Conservation (phyloP, 2,888 invertebrate species). For the Boloria selene region DNA sequence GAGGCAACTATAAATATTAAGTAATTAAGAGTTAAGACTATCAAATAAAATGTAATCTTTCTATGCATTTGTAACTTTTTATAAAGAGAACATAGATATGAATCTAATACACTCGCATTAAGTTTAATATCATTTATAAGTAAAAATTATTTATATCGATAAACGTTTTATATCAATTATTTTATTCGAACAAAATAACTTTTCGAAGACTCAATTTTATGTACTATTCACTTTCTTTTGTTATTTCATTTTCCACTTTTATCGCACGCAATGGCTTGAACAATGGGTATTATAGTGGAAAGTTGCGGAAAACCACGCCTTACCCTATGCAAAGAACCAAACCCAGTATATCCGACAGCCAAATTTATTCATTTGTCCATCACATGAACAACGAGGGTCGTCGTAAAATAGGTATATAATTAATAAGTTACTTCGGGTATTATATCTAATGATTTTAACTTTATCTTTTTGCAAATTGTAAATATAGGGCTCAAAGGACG, state of each 20-base stretch:
- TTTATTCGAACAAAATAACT: too few species aligned
- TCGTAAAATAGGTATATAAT: not conserved
- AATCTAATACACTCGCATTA: not conserved
- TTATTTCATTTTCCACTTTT: too few species aligned
- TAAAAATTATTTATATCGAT: too few species aligned
- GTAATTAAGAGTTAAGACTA: constrained; percentile 18
- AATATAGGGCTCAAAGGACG: constrained; percentile 7
- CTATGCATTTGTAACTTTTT: constrained; percentile 9
- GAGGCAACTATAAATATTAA: constrained; percentile 14
- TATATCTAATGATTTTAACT: constrained; percentile 18
- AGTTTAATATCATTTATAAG: too few species aligned
- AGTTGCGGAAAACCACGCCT: too few species aligned
- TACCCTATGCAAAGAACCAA: not conserved
- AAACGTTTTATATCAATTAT: too few species aligned
- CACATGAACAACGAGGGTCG: not conserved
- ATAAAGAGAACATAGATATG: not conserved
- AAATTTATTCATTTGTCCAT: not conserved
- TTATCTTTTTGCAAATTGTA: constrained; percentile 18
- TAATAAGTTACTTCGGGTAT: constrained; percentile 2
- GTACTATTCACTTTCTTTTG: too few species aligned
- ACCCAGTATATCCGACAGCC: not conserved
- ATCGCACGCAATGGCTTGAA: too few species aligned
- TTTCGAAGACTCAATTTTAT: too few species aligned
- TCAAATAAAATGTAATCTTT: constrained; percentile 13
- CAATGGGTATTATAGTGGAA: too few species aligned